Evolutionary conservation across 2,113 vertebrate genomes (phyloP).

Genomic region (Phrynosoma platyrhinos): DNA sequence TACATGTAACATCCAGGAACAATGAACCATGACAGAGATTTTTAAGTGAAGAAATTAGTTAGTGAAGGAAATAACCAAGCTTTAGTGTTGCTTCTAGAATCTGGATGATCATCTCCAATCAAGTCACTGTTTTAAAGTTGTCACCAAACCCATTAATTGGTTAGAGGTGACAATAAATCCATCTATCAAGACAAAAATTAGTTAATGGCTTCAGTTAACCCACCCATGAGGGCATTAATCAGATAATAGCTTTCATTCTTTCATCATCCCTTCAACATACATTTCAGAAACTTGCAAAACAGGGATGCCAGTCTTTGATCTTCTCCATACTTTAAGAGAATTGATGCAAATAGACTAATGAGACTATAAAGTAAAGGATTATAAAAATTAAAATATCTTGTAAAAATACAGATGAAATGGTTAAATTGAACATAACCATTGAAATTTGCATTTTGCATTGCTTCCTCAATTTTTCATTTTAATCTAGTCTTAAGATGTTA

Average conservation of each 20-base stretch:
- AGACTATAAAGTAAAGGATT: background rate
- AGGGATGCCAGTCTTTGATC: background rate
- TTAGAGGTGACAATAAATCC: slow-evolving; percentile 30
- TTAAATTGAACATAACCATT: background rate
- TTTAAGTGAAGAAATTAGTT: background rate
- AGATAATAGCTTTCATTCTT: slow-evolving; percentile 27
- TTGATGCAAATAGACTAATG: background rate
- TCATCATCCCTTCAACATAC: background rate
- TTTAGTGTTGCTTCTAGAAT: background rate
- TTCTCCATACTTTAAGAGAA: background rate
- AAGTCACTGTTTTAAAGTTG: slow-evolving; percentile 8
- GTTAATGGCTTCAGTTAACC: slow-evolving; percentile 32
- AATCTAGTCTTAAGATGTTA: background rate
- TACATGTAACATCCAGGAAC: background rate
- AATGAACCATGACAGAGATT: background rate
- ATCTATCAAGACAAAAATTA: slow-evolving; percentile 34
- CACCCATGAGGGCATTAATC: slow-evolving; percentile 24
- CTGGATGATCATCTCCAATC: slow-evolving; percentile 26
- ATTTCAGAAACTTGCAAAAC: slow-evolving; percentile 9
- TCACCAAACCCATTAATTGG: slow-evolving; percentile 19
- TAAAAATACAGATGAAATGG: background rate
- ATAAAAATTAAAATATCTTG: background rate
- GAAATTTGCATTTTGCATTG: background rate
- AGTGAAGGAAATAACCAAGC: background rate
- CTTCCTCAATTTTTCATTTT: background rate